Base-by-base conservation (phyloP, 1,140 invertebrate genomes). In the Oscheius sp. region DNA sequence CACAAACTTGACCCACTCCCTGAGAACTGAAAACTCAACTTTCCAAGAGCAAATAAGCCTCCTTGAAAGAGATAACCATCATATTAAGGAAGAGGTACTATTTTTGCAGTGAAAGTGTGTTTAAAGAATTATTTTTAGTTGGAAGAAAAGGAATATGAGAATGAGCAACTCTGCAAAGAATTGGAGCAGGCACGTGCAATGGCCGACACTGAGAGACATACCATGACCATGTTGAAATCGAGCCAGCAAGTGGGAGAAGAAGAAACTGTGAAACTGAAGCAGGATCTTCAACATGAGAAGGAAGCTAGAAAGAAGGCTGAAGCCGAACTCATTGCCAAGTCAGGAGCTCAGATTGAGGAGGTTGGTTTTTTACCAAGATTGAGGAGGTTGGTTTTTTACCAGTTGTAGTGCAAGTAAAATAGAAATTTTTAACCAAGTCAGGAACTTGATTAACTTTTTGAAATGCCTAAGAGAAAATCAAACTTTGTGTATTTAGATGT, bases 21-120 rank as follows among this genome's bases (percentile, higher is more conserved):
- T 71, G n/a, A 38, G 68, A 52, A 38, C 45, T 23, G 68, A 71
- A 32, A 71, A 62, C 28, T 13, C 29, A n/a, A 45, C 66, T 15
- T 66, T 55, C 20, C 46, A 73, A 63, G 65, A 73, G 46, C 45
- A 67, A 42, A 28, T 68, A n/a, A 20, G 38, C 13, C 32, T 31
- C 2, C 31, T 73, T 31, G 46, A 73, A 58, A 34, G 3, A 7
- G 32, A 73, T 20, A 67, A 67, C 15, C 63, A 63, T 23, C 31
- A 20, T 31, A 35, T 67, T 3, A 42, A 73, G 42, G 46, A 31
- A 29, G 36, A 67, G 35, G 23, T 42, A 42, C 10, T 42, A 42
- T n/a, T 42, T n/a, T 42, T 42, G 10, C n/a, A 42, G 10, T 42
- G n/a, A 10, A 42, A 10, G 10, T 10, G 10, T 10, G 10, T 42